Evolutionary conservation across 2,888 invertebrate species (phyloP).

Genomic region (Apoda limacodes): DNA sequence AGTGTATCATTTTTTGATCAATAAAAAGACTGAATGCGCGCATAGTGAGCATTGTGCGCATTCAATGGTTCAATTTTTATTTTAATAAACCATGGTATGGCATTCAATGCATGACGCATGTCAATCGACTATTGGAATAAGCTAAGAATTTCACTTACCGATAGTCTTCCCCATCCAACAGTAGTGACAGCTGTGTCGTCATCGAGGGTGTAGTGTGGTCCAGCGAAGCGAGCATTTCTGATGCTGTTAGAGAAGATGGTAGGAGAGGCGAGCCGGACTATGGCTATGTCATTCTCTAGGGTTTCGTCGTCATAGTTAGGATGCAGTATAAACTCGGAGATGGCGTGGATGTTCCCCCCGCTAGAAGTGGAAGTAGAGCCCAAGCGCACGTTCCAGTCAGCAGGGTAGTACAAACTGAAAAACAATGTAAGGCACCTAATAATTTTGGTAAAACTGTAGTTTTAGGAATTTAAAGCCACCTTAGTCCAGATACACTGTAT

Average conservation of each 20-base stretch:
- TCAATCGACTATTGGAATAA: neutral
- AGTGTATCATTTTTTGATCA: too few species aligned
- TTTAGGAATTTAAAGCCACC: too few species aligned
- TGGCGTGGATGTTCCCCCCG: constrained; percentile 20
- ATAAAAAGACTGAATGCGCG: too few species aligned
- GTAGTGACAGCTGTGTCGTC: neutral
- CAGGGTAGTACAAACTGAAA: constrained; percentile 26
- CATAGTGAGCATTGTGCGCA: too few species aligned
- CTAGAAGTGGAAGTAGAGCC: constrained; percentile 18
- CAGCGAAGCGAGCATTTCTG: constrained; percentile 1
- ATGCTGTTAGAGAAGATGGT: constrained; percentile 17
- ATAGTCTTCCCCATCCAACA: neutral
- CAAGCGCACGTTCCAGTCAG: constrained; percentile 30
- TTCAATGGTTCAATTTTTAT: too few species aligned
- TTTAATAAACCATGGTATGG: too few species aligned
- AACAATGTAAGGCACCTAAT: too few species aligned
- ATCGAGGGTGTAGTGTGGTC: neutral
- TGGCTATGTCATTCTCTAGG: constrained; percentile 23
- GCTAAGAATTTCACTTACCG: neutral
- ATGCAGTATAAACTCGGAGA: constrained; percentile 18
- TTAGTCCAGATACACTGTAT: too few species aligned
- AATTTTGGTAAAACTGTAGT: too few species aligned
- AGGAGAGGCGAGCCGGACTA: constrained; percentile 20
- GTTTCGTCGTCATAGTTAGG: constrained; percentile 12
- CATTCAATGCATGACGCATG: too few species aligned